Percentiles rank a stretch among this genome's conserved stretches.
Conservation (phyloP, 1,140 invertebrate species). For the Idris sp. region DNA sequence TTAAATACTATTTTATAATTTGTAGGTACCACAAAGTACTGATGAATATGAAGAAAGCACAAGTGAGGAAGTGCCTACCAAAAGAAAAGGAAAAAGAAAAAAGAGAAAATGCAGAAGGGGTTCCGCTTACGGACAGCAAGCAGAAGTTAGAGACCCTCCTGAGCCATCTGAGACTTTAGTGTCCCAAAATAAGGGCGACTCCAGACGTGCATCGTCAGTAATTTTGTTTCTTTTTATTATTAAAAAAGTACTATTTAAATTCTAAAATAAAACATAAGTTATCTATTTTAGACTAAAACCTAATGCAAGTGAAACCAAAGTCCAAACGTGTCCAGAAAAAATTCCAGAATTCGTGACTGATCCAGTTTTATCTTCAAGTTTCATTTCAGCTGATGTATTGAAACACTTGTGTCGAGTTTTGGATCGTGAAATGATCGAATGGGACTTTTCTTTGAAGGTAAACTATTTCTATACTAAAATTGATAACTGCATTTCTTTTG, state of each 20-base stretch:
- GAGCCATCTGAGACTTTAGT: constrained; percentile 74
- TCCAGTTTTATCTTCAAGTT: constrained; percentile 67
- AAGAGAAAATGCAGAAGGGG: constrained; percentile 72
- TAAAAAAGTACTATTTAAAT: too few species aligned
- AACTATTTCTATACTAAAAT: constrained; percentile 25
- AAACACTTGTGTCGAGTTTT: constrained; percentile 83
- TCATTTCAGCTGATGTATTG: constrained; percentile 82
- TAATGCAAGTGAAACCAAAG: constrained; percentile 14
- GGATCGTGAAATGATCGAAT: constrained; percentile 83
- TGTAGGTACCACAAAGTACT: constrained; percentile 40
- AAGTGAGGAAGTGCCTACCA: constrained; percentile 64
- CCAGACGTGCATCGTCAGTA: constrained; percentile 68
- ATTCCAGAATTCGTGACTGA: constrained; percentile 33
- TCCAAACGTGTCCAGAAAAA: constrained; percentile 55
- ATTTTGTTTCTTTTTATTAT: too few species aligned
- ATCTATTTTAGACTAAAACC: constrained; percentile 20
- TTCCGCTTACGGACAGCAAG: constrained; percentile 73
- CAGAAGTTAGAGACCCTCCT: constrained; percentile 74
- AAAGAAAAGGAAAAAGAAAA: constrained; percentile 69
- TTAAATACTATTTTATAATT: not conserved
- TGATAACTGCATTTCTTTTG: too few species aligned
- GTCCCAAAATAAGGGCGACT: constrained; percentile 70
- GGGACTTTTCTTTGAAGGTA: constrained; percentile 84
- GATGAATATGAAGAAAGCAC: constrained; percentile 63
- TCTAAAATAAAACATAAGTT: too few species aligned